These are phyloP conservation scores for Megalops atlanticus DNA, from an alignment of 2,113 vertebrate genomes.

Conservation along the genomic window DNA sequence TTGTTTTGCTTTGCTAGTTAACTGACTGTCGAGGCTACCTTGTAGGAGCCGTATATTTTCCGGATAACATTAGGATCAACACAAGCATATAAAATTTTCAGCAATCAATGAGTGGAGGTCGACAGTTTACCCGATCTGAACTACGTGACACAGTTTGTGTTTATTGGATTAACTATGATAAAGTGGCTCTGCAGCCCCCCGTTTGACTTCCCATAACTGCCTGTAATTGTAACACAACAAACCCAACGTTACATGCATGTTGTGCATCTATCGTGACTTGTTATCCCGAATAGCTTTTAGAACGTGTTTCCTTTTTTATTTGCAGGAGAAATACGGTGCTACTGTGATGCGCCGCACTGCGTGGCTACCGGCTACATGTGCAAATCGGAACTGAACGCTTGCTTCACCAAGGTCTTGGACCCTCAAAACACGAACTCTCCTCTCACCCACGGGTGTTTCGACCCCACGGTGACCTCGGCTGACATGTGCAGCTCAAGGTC, in stretches of 20 bases:
- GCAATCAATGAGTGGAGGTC: neutral
- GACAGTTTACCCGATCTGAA: neutral
- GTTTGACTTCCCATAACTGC: neutral
- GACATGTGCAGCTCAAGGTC: slow-evolving; percentile 72
- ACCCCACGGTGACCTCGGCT: slow-evolving; percentile 73
- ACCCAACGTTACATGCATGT: neutral
- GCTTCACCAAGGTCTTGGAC: slow-evolving; percentile 81
- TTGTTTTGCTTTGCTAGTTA: neutral
- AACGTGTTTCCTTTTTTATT: slow-evolving; percentile 28
- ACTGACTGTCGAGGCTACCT: neutral
- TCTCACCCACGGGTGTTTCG: slow-evolving; percentile 84
- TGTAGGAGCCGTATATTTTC: neutral
- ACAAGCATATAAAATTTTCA: neutral
- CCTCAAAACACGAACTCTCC: slow-evolving; percentile 81
- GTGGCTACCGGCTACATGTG: slow-evolving; percentile 89
- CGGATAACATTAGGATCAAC: too few relatives aligned
- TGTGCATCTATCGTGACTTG: neutral
- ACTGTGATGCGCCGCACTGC: slow-evolving; percentile 86
- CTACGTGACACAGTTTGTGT: neutral
- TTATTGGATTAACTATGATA: too few relatives aligned
- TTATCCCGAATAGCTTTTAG: neutral
- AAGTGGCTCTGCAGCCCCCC: neutral
- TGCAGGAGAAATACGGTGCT: slow-evolving; percentile 87
- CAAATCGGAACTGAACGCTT: slow-evolving; percentile 82
- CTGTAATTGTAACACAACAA: neutral